These are phyloP conservation scores for Zaprionus ornatus DNA, from an alignment of 1,140 invertebrate species.

Conservation along the genomic window DNA sequence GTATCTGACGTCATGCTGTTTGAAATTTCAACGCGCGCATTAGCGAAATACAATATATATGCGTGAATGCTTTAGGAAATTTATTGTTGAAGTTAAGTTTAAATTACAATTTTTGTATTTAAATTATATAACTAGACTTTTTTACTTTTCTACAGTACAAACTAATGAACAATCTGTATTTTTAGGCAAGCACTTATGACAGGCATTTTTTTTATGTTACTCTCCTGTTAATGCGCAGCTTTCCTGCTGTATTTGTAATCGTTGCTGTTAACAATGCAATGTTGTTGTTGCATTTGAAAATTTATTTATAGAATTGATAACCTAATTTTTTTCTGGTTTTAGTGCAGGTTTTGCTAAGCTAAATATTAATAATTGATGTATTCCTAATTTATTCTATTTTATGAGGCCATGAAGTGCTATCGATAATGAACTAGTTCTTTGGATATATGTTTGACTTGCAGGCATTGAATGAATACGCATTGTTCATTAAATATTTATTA, in stretches of 20 bases:
- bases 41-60: not conserved
- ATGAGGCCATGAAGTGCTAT: not conserved
- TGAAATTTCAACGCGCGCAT: not conserved
- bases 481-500: not conserved
- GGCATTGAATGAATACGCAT: not conserved
- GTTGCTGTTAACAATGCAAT: not conserved
- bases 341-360: not conserved
- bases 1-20: conserved; percentile 32
- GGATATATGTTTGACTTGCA: not conserved
- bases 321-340: not conserved
- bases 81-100: not conserved
- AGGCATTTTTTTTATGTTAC: conserved; percentile 11
- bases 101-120: not conserved
- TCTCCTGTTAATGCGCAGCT: conserved; percentile 17
- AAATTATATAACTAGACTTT: not conserved
- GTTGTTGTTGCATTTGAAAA: not conserved
- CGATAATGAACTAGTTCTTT: not conserved
- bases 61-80: not conserved
- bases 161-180: not conserved
- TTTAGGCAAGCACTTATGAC: conserved; percentile 8
- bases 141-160: not conserved
- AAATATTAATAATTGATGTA: not conserved
- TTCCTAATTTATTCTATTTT: not conserved
- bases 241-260: not conserved
- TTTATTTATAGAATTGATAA: conserved; percentile 3